Evolutionary conservation across 2,113 vertebrate genomes (phyloP), one percentile per base, ranked within the genome.

Genomic region (Ia io): DNA sequence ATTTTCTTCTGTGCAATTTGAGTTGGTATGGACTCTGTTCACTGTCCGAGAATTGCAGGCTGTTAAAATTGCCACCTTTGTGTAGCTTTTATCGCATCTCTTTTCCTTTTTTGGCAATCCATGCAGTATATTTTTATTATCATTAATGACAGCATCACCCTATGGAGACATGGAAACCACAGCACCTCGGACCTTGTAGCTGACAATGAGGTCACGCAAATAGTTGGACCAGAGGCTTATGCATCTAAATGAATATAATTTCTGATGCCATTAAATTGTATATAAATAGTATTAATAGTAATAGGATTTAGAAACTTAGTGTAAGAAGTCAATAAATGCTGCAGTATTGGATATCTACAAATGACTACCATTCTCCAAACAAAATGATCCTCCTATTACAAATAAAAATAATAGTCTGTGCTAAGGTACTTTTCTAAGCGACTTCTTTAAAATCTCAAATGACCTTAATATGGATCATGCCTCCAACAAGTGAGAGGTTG

Each of bases 1-100:
- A 97, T 91, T 95, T 94, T 92, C 73, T 53, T 76, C 63, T 40
- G 32, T 86, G 65, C 65, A 92, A 42, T 85, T 83, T 85, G 85
- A 85, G 74, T 92, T 73, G 20, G 83, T 88, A 63, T 0, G 65
- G 88, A 56, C 56, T 95, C 80, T 89, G 49, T 69, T 88, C 73
- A 83, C 47, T 80, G 83, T 47, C 82, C 91, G 91, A 96, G 91
- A 95, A 94, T 59, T 92, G 49, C 37, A 88, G 53, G 78, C 37
- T 84, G 47, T 90, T 95, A 69, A 80, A 84, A 44, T 5, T 71
- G 92, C 91, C 84, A 84, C 40, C 71, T 92, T 84, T 65, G 44
- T 80, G 94, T 61, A 90, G 47, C 12, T 91, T 93, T 91, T 69
- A 84, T 79, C 28, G 79, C 14, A 69, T 49, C 76, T 86, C 90